Conservation (phyloP, 2,113 vertebrate species). For the Leptobrachium leishanense region DNA sequence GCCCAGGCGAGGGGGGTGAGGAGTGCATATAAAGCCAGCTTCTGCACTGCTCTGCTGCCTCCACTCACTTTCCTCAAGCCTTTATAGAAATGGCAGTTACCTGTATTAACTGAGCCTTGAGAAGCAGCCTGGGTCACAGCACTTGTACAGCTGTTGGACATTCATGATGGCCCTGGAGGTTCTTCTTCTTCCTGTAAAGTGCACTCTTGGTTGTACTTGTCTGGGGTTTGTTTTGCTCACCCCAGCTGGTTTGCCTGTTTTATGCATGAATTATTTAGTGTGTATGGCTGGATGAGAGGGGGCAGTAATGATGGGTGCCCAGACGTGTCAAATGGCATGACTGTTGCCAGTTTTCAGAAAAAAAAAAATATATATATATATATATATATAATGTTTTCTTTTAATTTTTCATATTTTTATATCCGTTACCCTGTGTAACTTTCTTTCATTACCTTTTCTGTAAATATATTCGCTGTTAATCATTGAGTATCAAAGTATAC, state of each 20-base stretch:
- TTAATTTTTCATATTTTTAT: too few species aligned
- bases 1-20: constrained; percentile 1
- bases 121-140: too few species aligned
- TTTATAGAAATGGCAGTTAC: not conserved
- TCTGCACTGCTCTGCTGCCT: constrained; percentile 2
- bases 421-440: too few species aligned
- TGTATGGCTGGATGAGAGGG: not conserved
- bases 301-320: not conserved
- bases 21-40: constrained; percentile 4
- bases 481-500: too few species aligned
- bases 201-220: too few species aligned
- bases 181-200: not conserved
- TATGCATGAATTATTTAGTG: constrained; percentile 44
- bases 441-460: too few species aligned
- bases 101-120: too few species aligned
- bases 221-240: not conserved
- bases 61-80: not conserved
- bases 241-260: constrained; percentile 16
- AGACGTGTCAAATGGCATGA: not conserved
- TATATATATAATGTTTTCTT: too few species aligned
- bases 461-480: too few species aligned
- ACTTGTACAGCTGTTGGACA: too few species aligned
- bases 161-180: too few species aligned
- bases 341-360: constrained; percentile 19
- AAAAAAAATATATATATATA: too few species aligned